phyloP scores from a whole-genome alignment of 2,888 invertebrate genomes.

The Acrocera orbiculus region DNA sequence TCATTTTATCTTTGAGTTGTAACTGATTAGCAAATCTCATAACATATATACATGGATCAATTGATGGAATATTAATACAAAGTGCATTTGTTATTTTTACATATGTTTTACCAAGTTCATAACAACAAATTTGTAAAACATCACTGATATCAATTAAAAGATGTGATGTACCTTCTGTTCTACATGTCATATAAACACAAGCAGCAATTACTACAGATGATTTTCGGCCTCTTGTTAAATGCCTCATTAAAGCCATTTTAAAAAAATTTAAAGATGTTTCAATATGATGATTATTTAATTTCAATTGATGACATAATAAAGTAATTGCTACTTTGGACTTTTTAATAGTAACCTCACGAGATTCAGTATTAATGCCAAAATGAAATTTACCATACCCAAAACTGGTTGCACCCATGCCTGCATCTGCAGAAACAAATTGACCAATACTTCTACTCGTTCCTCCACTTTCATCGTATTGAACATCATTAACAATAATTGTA shows the following conservation, averaged over 20 bases:
- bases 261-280: slow-evolving; percentile 90
- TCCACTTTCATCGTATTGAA: slow-evolving; percentile 87
- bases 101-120: slow-evolving; percentile 85
- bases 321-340: slow-evolving; percentile 77
- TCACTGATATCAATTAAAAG: slow-evolving; percentile 94
- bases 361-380: slow-evolving; percentile 68
- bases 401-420: slow-evolving; percentile 65
- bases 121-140: slow-evolving; percentile 91
- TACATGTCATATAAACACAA: slow-evolving; percentile 92
- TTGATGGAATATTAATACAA: slow-evolving; percentile 75
- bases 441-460: slow-evolving; percentile 91
- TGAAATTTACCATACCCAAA: slow-evolving; percentile 63
- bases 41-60: slow-evolving; percentile 92
- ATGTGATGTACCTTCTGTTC: slow-evolving; percentile 88
- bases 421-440: slow-evolving; percentile 82
- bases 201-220: slow-evolving; percentile 86
- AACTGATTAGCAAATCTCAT: slow-evolving; percentile 85
- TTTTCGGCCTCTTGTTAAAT: slow-evolving; percentile 79
- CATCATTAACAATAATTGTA: slow-evolving; percentile 88
- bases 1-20: slow-evolving; percentile 80
- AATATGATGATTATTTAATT: slow-evolving; percentile 76
- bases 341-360: slow-evolving; percentile 76
- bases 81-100: slow-evolving; percentile 73
- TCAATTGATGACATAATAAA: slow-evolving; percentile 68
- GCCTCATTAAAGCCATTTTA: slow-evolving; percentile 69